phyloP scores from a whole-genome alignment of 2,113 vertebrate species.

The Solea senegalensis region DNA sequence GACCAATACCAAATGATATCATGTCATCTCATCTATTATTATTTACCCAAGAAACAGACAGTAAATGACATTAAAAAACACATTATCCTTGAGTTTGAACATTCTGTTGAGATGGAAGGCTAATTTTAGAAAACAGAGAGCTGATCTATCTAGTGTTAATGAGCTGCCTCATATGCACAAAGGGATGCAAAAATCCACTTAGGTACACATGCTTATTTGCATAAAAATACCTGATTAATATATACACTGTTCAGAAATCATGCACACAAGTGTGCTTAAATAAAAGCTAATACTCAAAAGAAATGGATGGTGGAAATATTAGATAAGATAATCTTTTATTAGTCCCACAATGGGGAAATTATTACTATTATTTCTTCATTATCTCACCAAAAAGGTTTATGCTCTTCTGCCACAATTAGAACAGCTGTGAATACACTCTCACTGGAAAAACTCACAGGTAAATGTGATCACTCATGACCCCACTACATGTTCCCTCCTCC shows the following conservation, averaged over 20 bases:
- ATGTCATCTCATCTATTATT: too few relatives aligned
- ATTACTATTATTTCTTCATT: background rate
- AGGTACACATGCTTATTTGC: slow-evolving; percentile 38
- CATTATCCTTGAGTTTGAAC: background rate
- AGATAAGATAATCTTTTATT: background rate
- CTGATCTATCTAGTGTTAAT: slow-evolving; percentile 50
- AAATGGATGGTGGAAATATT: background rate
- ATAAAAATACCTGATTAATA: slow-evolving; percentile 43
- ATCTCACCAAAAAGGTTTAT: background rate
- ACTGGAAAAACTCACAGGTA: background rate
- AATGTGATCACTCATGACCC: slow-evolving; percentile 1
- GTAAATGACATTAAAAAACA: background rate
- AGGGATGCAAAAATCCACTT: slow-evolving; percentile 44
- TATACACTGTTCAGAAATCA: slow-evolving; percentile 16
- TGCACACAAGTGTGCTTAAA: background rate
- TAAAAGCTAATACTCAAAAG: background rate
- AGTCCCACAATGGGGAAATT: too few relatives aligned
- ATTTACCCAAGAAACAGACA: background rate
- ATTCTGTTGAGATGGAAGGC: slow-evolving; percentile 9
- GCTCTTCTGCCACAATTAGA: background rate
- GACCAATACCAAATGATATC: too few relatives aligned
- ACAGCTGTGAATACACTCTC: background rate
- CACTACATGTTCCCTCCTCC: slow-evolving; percentile 11
- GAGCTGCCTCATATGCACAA: slow-evolving; percentile 27
- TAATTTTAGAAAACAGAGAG: slow-evolving; percentile 38